phyloP scores from a whole-genome alignment of 2,888 invertebrate species.

The Melinopterus prodromus region DNA sequence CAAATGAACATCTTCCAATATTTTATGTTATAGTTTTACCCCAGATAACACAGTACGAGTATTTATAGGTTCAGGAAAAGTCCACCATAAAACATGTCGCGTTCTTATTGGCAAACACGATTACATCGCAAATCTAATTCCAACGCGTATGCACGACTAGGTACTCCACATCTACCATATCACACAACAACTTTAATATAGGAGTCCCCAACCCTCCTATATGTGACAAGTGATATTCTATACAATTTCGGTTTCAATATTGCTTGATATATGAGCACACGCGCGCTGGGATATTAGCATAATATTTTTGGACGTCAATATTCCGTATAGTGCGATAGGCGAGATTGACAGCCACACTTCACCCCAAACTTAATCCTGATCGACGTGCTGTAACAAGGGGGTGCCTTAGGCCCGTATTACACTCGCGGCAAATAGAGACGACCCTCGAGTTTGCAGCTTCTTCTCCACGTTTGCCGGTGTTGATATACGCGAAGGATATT shows the following conservation, averaged over 20 bases:
- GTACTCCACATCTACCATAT: too few species aligned
- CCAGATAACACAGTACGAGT: too few species aligned
- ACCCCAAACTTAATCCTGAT: constrained; percentile 45
- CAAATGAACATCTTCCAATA: too few species aligned
- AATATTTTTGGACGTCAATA: constrained; percentile 52
- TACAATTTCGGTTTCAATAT: constrained; percentile 47
- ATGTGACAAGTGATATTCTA: constrained; percentile 48
- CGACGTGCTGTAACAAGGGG: constrained; percentile 43
- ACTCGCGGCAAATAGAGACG: constrained; percentile 33
- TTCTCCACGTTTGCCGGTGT: constrained; percentile 27
- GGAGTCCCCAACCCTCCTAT: constrained; percentile 7
- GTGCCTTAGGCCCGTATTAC: constrained; percentile 38
- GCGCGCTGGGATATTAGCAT: constrained; percentile 49
- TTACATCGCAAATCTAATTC: too few species aligned
- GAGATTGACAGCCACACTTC: constrained; percentile 42
- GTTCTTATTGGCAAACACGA: too few species aligned
- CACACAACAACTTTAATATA: constrained; percentile 19
- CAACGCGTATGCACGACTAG: too few species aligned
- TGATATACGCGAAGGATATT: constrained; percentile 34
- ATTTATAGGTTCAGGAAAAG: too few species aligned
- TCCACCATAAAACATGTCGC: too few species aligned
- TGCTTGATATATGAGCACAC: constrained; percentile 45
- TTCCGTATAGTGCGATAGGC: constrained; percentile 34
- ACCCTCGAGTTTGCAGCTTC: not conserved
- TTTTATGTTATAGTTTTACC: too few species aligned